These are phyloP conservation scores for Thamnophis elegans DNA, from an alignment of 2,797 vertebrate species.

Conservation along the genomic window DNA sequence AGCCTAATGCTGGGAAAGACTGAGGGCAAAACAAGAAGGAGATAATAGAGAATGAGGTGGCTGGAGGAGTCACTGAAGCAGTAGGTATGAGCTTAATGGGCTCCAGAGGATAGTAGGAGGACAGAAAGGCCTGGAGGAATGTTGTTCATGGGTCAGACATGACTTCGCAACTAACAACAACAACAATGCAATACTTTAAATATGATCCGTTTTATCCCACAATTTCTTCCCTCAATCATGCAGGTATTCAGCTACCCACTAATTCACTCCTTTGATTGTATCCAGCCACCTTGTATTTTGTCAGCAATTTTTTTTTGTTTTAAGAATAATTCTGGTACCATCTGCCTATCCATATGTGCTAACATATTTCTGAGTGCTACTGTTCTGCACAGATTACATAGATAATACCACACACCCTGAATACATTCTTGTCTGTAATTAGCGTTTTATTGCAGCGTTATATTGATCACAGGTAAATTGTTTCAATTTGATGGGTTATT, in stretches of 20 bases:
- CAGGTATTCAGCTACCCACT: slow-evolving; percentile 40
- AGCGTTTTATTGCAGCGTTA: slow-evolving; percentile 66
- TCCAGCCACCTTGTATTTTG: slow-evolving; percentile 67
- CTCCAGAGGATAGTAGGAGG: no score
- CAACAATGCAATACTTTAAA: not conserved
- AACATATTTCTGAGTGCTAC: slow-evolving; percentile 59
- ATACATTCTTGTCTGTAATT: slow-evolving; percentile 64
- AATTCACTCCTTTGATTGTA: slow-evolving; percentile 65
- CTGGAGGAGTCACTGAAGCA: no score
- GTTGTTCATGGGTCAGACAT: no score
- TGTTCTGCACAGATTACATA: slow-evolving; percentile 65
- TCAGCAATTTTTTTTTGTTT: slow-evolving; percentile 68
- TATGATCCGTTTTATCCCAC: not conserved
- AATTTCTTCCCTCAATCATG: slow-evolving; percentile 27
- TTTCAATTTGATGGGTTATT: slow-evolving; percentile 69
- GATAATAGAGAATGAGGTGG: no score
- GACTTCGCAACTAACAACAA: no score
- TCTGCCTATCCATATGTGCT: slow-evolving; percentile 66
- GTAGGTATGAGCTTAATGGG: no score
- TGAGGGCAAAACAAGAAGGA: no score
- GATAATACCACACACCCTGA: slow-evolving; percentile 51
- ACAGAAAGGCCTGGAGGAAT: no score
- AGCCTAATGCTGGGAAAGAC: no score
- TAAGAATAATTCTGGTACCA: slow-evolving; percentile 69
- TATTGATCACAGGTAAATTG: slow-evolving; percentile 70